Conservation (phyloP, 2,797 vertebrate species). For the Pangasius mekongensis region DNA sequence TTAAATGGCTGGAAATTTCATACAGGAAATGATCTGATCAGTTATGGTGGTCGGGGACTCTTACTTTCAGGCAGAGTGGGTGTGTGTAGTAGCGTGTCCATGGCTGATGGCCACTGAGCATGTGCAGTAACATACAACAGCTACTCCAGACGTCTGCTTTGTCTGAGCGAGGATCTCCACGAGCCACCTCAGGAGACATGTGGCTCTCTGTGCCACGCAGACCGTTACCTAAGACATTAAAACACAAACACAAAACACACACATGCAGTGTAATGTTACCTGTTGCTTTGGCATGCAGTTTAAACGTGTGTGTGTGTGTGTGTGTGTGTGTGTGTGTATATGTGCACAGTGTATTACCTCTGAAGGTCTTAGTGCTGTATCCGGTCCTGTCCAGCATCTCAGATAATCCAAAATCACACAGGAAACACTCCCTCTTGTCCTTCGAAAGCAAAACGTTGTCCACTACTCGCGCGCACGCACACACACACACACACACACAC, state of each 20-base stretch:
- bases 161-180: constrained; percentile 76
- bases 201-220: constrained; percentile 85
- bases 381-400: constrained; percentile 74
- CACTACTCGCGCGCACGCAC: constrained; percentile 67
- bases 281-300: neutral
- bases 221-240: constrained; percentile 73
- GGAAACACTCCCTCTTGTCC: constrained; percentile 74
- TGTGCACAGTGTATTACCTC: constrained; percentile 67
- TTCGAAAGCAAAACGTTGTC: constrained; percentile 84
- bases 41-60: neutral
- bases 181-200: constrained; percentile 84
- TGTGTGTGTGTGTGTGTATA: neutral
- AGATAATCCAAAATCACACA: constrained; percentile 86
- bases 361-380: constrained; percentile 74
- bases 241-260: constrained; percentile 9
- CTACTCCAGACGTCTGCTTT: constrained; percentile 86
- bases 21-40: neutral
- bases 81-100: constrained; percentile 83
- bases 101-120: constrained; percentile 84
- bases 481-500: constrained; percentile 35
- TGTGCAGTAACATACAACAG: constrained; percentile 86
- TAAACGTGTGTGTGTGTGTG: neutral
- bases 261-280: neutral
- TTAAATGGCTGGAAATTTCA: neutral
- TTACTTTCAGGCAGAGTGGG: constrained; percentile 83